These are phyloP conservation scores for Akabosia matsudoensis DNA, from an alignment of 1,140 invertebrate genomes.

Conservation along the genomic window DNA sequence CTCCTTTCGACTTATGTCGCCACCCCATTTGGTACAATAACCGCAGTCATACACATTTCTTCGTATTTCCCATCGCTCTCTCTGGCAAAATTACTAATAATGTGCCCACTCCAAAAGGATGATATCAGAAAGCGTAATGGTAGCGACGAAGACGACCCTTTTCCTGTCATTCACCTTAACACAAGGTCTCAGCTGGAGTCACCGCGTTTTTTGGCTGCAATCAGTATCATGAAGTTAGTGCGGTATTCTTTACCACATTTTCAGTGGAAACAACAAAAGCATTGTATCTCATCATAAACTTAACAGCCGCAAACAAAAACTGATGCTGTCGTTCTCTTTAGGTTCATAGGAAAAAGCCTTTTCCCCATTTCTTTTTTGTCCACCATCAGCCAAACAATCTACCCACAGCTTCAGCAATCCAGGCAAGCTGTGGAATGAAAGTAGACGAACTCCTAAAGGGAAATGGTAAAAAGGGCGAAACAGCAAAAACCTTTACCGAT, in stretches of 20 bases:
- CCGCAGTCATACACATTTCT: neutral
- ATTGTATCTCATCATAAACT: slow-evolving; percentile 16
- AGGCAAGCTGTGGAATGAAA: too few relatives aligned
- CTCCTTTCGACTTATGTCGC: slow-evolving; percentile 21
- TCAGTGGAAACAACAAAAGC: neutral
- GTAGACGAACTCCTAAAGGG: too few relatives aligned
- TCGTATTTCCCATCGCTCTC: neutral
- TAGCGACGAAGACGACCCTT: neutral
- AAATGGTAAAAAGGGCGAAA: too few relatives aligned
- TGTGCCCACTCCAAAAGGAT: too few relatives aligned
- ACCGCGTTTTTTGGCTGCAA: neutral
- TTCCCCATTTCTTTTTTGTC: neutral
- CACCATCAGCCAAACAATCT: neutral
- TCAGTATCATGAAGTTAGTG: neutral
- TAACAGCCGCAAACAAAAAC: neutral
- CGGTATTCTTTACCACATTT: neutral
- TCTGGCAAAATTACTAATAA: neutral
- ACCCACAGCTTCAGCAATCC: neutral
- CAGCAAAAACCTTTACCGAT: too few relatives aligned
- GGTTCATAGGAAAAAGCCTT: too few relatives aligned
- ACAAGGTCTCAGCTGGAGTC: slow-evolving; percentile 21
- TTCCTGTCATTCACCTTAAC: slow-evolving; percentile 16
- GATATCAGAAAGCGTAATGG: too few relatives aligned
- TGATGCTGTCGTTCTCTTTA: slow-evolving; percentile 7
- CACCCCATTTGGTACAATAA: neutral